These are phyloP conservation scores for Heterotilapia buettikoferi DNA, from an alignment of 2,113 vertebrate species.

Conservation along the genomic window DNA sequence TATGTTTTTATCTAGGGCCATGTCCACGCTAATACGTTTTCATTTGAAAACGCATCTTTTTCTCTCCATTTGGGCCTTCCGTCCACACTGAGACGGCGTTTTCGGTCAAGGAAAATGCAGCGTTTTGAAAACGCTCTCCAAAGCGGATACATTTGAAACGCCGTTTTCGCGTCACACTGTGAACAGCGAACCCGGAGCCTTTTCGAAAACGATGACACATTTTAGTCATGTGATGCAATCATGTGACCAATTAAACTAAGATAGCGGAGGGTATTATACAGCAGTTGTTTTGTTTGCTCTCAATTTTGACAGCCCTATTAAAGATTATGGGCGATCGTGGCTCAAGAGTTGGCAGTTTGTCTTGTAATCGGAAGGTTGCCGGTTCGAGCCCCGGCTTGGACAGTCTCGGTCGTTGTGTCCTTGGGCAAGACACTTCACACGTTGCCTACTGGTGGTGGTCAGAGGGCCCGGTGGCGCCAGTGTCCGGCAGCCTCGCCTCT, in stretches of 20 bases:
- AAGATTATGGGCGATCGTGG: background rate
- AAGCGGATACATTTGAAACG: rapidly evolving
- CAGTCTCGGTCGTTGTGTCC: background rate
- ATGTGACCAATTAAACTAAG: background rate
- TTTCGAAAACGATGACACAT: background rate
- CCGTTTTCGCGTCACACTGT: background rate
- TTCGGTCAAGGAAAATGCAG: background rate
- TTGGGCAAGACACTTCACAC: background rate
- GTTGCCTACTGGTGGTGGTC: background rate
- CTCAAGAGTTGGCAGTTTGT: background rate
- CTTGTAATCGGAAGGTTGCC: background rate
- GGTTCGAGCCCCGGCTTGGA: background rate
- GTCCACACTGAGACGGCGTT: background rate
- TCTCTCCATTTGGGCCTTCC: background rate
- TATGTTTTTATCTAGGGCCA: background rate
- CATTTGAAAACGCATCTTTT: background rate
- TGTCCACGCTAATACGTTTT: background rate
- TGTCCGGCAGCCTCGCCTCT: background rate
- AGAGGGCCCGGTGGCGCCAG: background rate
- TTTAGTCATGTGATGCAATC: background rate
- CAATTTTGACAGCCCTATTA: background rate
- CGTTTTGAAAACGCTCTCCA: background rate
- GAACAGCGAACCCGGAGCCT: background rate
- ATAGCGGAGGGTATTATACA: background rate
- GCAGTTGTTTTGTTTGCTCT: background rate